A percentile compares a stretch with the other conserved stretches of the same genome.
Conservation (phyloP, 2,888 invertebrate species). For the Epinotia nisella region DNA sequence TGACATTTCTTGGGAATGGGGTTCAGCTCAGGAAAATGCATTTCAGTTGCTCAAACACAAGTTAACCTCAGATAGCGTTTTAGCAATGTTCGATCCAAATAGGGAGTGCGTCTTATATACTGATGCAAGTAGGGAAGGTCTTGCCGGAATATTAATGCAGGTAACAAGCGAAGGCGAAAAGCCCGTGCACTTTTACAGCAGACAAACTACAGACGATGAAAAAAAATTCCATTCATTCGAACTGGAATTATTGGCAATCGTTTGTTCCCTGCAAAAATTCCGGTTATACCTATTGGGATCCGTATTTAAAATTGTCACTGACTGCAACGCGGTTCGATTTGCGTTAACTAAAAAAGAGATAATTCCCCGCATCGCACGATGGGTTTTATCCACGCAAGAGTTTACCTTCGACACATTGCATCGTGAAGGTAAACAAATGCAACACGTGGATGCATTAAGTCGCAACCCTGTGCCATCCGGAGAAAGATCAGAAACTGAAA, state of each 20-base stretch:
- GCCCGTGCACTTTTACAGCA: constrained; percentile 45
- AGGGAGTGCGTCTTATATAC: constrained; percentile 14
- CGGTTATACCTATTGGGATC: neutral
- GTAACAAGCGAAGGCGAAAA: constrained; percentile 32
- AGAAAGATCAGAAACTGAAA: constrained; percentile 8
- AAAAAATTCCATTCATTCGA: constrained; percentile 47
- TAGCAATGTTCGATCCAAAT: constrained; percentile 9
- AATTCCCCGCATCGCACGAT: constrained; percentile 19
- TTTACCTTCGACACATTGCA: neutral
- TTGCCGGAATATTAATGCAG: constrained; percentile 39
- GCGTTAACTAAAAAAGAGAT: constrained; percentile 22
- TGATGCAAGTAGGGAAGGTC: constrained; percentile 12
- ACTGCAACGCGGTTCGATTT: constrained; percentile 12
- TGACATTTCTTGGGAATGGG: constrained; percentile 45
- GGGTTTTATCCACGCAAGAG: constrained; percentile 14
- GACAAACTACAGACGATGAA: constrained; percentile 47
- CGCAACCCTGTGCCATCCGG: constrained; percentile 25
- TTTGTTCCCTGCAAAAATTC: constrained; percentile 19
- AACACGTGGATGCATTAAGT: constrained; percentile 20
- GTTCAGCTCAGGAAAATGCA: constrained; percentile 32
- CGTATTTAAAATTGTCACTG: constrained; percentile 1
- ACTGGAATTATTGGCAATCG: constrained; percentile 43
- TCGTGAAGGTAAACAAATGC: constrained; percentile 18
- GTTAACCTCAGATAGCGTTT: constrained; percentile 8
- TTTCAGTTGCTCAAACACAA: constrained; percentile 40